Base-by-base conservation (phyloP, 2,113 vertebrate species). In the Cebidichthys violaceus region DNA sequence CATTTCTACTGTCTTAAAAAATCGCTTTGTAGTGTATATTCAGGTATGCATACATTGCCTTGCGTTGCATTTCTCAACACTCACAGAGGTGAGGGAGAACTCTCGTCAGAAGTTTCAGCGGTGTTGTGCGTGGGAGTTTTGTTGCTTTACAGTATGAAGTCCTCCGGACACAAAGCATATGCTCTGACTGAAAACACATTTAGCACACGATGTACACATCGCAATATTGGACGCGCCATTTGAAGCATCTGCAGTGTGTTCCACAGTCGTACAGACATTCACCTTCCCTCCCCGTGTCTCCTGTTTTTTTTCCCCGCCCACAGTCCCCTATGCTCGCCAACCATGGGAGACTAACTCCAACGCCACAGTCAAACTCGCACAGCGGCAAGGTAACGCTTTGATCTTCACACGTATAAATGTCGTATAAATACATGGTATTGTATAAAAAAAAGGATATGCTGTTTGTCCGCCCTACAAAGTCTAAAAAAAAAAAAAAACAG, bases 301-400 rank as follows among this genome's bases (percentile, higher is more conserved):
- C 10, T 87, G 59, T 83, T 88, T 55, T 11, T 54, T 10, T 22
- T 15, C 0, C 14, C 87, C 65, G 5, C 71, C 80, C 43, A 84
- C 86, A 94, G 93, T 88, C 91, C 54, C 86, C 89, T 20, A 18
- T 69, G 77, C 86, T 83, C 15, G 41, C 72, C 71, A 89, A 87
- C 84, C 81, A 86, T 11, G 90, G 91, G 84, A 90, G 85, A 41
- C 82, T 59, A 4, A 83, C 85, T 77, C 77, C 84, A 55, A 54
- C 83, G 1, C 35, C 86, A 2, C 89, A 79, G 72, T 71, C 70
- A 29, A 83, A 82, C 84, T 88, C 89, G 24, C 76, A 91, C 41
- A 85, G 82, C 90, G 86, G 68, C 74, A 90, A 94, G 94, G 95
- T 95, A 86, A 86, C 77, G 29, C 57, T 27, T 59, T 43, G 18